Evolutionary conservation across 2,797 vertebrate genomes (phyloP), one percentile per base, ranked within the genome.

Genomic region (Podarcis siculus): DNA sequence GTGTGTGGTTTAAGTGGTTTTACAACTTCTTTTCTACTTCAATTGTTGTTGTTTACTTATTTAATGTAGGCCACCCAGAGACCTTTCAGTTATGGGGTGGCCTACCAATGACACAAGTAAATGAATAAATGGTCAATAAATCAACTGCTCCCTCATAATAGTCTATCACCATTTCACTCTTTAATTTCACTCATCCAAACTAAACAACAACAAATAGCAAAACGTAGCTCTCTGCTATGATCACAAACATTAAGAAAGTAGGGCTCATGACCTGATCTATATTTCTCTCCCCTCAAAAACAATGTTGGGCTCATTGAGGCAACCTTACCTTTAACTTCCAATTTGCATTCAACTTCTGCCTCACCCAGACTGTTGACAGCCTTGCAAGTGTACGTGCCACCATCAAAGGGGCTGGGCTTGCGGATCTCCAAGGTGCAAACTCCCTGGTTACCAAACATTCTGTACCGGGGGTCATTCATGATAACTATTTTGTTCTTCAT

Each of bases 401-500:
- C 98, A 0, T 99, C 99, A 0, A 98, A 99, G 27, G 98, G 98
- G 89, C 97, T 98, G 84, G 99, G 99, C 89, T 99, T 99, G 90
- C 99, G 98, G 91, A 99, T 98, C 97, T 99, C 99, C 97, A 99
- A 95, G 27, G 98, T 98, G 21, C 99, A 99, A 58, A 99, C 99
- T 0, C 99, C 99, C 94, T 99, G 99, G 97, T 98, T 99, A 96
- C 98, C 98, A 93, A 99, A 99, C 98, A 99, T 99, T 90, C 99
- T 97, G 95, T 99, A 99, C 92, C 98, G 97, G 0, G 99, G 98
- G 93, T 99, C 98, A 1, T 99, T 98, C 61, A 97, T 92, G 89
- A 99, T 99, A 9, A 86, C 2, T 0, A 99, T 98, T 96, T 98
- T 99, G 95, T 99, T 99, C 96, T 99, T 99, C 98, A 99, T 97